Percentiles rank a stretch among this genome's conserved stretches.
These are phyloP conservation scores for Phrynocephalus forsythii DNA, from an alignment of 2,797 vertebrate species.

Conservation along the genomic window DNA sequence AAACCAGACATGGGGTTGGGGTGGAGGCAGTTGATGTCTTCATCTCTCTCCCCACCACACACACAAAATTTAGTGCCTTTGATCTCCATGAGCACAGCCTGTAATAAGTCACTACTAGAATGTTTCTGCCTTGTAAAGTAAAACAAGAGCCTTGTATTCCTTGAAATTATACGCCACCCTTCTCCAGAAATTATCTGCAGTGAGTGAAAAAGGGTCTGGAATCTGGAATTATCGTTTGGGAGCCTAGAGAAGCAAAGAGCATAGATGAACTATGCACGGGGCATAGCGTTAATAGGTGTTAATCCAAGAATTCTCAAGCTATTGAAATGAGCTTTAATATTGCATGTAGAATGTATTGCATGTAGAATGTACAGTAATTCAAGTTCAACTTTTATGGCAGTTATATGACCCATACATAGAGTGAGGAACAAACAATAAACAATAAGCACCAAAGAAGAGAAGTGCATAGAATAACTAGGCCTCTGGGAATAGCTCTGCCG, in stretches of 20 bases:
- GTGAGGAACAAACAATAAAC: too few species aligned
- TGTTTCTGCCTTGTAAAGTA: background rate
- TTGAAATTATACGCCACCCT: background rate
- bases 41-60: too few species aligned
- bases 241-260: background rate
- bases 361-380: too few species aligned
- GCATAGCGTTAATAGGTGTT: background rate
- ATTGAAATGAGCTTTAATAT: background rate
- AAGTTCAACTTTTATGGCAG: too few species aligned
- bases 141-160: background rate
- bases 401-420: too few species aligned
- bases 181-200: background rate
- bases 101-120: background rate
- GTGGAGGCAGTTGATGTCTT: background rate
- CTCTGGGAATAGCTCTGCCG: too few species aligned
- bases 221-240: background rate
- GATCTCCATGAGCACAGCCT: background rate
- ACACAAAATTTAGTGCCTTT: background rate
- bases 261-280: background rate
- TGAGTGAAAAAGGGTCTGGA: background rate
- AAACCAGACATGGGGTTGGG: background rate
- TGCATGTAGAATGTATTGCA: background rate
- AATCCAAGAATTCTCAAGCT: background rate
- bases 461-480: too few species aligned
- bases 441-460: too few species aligned